A percentile compares a stretch with the other conserved stretches of the same genome.
phyloP scores from a whole-genome alignment of 2,113 vertebrate genomes.

The Todiramphus chloris region DNA sequence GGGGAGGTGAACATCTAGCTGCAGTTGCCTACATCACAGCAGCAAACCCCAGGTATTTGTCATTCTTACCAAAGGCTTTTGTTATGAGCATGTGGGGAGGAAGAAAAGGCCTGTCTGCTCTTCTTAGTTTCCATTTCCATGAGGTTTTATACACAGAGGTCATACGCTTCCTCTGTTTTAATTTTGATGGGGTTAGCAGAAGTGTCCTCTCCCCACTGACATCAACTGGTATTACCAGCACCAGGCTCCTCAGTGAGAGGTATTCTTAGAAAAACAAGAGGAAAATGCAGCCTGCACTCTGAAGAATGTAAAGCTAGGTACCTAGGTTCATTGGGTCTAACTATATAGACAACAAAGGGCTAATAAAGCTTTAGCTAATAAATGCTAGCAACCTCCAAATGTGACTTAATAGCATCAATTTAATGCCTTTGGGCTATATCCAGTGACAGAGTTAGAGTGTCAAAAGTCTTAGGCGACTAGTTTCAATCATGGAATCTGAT shows the following conservation, averaged over 20 bases:
- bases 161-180: neutral
- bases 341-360: neutral
- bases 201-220: neutral
- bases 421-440: neutral
- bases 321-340: neutral
- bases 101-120: neutral
- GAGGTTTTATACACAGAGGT: neutral
- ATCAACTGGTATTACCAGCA: neutral
- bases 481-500: neutral
- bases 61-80: neutral
- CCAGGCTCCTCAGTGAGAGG: neutral
- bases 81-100: neutral
- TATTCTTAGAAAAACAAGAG: neutral
- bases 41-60: neutral
- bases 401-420: neutral
- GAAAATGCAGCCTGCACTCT: neutral
- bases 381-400: neutral
- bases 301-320: neutral
- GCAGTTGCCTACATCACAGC: neutral
- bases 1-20: neutral
- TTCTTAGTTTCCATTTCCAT: neutral
- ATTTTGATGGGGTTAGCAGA: neutral
- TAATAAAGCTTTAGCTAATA: conserved; percentile 4
- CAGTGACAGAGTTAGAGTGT: neutral
- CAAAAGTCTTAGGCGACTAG: neutral